Conservation (phyloP, 2,888 invertebrate genomes). For the Timema cristinae region DNA sequence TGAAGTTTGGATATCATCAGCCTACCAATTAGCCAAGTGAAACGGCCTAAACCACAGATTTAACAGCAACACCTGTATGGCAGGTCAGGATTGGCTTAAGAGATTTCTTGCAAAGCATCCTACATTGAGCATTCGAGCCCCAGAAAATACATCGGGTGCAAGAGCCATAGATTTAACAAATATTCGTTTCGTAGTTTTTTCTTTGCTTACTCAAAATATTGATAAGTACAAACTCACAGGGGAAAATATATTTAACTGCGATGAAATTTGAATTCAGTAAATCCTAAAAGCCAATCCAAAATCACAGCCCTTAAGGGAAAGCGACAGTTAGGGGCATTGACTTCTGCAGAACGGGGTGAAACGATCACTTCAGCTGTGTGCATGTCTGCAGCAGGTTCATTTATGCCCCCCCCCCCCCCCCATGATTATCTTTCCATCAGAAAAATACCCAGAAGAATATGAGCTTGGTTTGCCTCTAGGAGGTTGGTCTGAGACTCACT, state of each 20-base stretch:
- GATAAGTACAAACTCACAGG: slow-evolving; percentile 1
- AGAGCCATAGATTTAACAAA: no score
- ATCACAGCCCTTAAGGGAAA: slow-evolving; percentile 10
- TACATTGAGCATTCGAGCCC: no score
- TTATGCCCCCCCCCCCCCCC: neutral
- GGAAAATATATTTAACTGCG: no score
- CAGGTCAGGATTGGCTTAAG: no score
- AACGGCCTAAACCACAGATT: no score
- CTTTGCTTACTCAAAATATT: neutral
- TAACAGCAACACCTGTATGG: no score
- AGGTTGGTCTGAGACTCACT: neutral
- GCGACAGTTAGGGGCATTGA: slow-evolving; percentile 1
- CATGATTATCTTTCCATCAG: neutral
- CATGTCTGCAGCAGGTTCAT: slow-evolving; percentile 7
- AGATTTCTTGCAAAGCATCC: no score
- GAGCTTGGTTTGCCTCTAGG: neutral
- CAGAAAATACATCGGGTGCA: no score
- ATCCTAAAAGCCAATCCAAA: slow-evolving; percentile 11
- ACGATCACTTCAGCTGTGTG: neutral
- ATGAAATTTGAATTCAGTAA: slow-evolving; percentile 12
- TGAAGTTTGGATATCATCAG: neutral
- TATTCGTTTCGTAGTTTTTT: neutral
- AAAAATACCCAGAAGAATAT: neutral
- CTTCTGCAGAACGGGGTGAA: neutral
- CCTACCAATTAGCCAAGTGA: neutral